Evolutionary conservation across 2,113 vertebrate genomes (phyloP).

Genomic region (Odocoileus virginianus): DNA sequence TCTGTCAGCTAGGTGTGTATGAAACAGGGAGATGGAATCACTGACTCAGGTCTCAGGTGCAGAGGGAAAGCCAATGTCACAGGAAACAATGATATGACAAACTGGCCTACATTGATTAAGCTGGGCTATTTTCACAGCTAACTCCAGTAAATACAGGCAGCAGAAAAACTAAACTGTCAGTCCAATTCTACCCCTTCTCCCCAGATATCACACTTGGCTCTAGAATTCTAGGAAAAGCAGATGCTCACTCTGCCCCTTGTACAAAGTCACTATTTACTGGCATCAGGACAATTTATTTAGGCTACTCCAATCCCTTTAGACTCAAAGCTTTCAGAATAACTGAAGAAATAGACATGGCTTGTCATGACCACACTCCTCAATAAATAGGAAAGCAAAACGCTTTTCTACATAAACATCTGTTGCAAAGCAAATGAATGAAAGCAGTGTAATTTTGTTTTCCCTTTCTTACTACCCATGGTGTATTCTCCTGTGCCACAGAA

Average conservation of each 20-base stretch:
- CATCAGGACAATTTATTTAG: slow-evolving; percentile 54
- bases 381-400: slow-evolving; percentile 39
- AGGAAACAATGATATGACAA: slow-evolving; percentile 33
- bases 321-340: slow-evolving; percentile 49
- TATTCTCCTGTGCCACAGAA: background rate
- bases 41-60: background rate
- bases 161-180: slow-evolving; percentile 52
- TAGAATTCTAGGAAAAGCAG: slow-evolving; percentile 57
- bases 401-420: slow-evolving; percentile 55
- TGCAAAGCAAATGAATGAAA: slow-evolving; percentile 52
- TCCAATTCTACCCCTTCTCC: slow-evolving; percentile 35
- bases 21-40: background rate
- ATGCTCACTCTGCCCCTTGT: slow-evolving; percentile 55
- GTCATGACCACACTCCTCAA: slow-evolving; percentile 53
- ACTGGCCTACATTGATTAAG: slow-evolving; percentile 17
- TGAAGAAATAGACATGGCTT: slow-evolving; percentile 59
- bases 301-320: slow-evolving; percentile 48
- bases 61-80: background rate
- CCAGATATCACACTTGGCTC: slow-evolving; percentile 58
- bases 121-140: slow-evolving; percentile 35
- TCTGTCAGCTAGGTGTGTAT: background rate
- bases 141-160: slow-evolving; percentile 42
- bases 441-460: slow-evolving; percentile 29
- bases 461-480: background rate
- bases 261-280: slow-evolving; percentile 63